These are phyloP conservation scores for Dryas iulia DNA, from an alignment of 1,140 invertebrate species.

Conservation along the genomic window DNA sequence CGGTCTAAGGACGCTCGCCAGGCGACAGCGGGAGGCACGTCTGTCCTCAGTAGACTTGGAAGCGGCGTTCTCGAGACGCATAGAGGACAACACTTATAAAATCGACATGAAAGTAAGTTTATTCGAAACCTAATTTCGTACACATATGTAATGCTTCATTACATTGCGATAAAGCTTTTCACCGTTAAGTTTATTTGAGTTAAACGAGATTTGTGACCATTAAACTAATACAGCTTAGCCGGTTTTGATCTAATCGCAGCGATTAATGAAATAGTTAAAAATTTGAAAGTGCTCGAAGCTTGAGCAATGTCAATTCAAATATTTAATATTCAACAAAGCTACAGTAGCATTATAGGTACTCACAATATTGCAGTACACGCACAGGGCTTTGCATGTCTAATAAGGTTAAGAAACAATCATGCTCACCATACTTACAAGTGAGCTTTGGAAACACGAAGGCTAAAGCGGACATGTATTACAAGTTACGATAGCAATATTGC, in stretches of 20 bases:
- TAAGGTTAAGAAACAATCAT: conserved; percentile 29
- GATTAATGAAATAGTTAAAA: neutral
- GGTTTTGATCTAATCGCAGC: neutral
- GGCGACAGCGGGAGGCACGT: conserved; percentile 58
- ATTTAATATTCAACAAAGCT: conserved; percentile 24
- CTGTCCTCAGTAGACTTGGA: conserved; percentile 57
- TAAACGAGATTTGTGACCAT: neutral
- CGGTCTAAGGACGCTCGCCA: conserved; percentile 75
- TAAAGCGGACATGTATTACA: conserved; percentile 18
- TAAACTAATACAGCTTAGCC: neutral
- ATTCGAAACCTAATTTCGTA: neutral
- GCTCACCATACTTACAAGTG: conserved; percentile 13
- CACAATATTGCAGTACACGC: conserved; percentile 26
- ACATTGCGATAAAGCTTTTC: neutral
- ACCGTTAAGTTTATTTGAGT: neutral
- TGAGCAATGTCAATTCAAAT: neutral
- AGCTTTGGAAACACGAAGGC: conserved; percentile 29
- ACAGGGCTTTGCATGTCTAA: conserved; percentile 28
- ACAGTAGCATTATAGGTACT: conserved; percentile 8
- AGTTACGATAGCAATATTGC: conserved; percentile 21
- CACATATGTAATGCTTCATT: neutral
- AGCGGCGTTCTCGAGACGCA: conserved; percentile 45
- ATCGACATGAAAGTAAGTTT: conserved; percentile 58
- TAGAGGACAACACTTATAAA: conserved; percentile 62
- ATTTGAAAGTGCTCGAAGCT: neutral